These are phyloP conservation scores for Euborellia annulipes DNA, from an alignment of 1,140 invertebrate genomes.

Conservation along the genomic window DNA sequence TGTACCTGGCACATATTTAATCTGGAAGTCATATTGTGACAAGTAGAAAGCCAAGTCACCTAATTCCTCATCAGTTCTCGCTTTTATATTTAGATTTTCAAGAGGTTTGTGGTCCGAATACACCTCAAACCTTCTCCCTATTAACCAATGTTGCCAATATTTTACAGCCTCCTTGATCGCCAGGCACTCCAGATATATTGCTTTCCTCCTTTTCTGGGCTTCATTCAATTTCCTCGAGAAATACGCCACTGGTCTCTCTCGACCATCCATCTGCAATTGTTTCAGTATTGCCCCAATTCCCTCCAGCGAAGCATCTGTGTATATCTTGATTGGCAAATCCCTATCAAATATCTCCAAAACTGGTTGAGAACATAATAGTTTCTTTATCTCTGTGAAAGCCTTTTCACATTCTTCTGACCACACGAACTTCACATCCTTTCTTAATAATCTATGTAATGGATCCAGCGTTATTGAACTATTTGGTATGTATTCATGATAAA, in stretches of 20 bases:
- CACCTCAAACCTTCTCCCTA: conserved; percentile 13
- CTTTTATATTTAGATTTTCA: conserved; percentile 10
- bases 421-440: conserved; percentile 24
- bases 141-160: conserved; percentile 26
- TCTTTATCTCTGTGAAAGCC: conserved; percentile 22
- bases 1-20: conserved; percentile 17
- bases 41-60: too few species aligned
- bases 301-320: conserved; percentile 21
- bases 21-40: conserved; percentile 10
- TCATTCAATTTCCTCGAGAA: conserved; percentile 23
- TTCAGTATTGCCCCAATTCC: conserved; percentile 25
- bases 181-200: conserved; percentile 22
- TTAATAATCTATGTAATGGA: conserved; percentile 30
- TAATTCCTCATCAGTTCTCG: too few species aligned
- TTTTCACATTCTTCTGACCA: conserved; percentile 25
- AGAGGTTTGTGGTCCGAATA: conserved; percentile 12
- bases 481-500: conserved; percentile 11
- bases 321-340: conserved; percentile 21
- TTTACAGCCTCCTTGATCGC: conserved; percentile 13
- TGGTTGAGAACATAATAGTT: conserved; percentile 21
- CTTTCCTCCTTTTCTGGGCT: conserved; percentile 22
- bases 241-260: conserved; percentile 20
- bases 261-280: conserved; percentile 19
- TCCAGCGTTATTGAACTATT: conserved; percentile 26
- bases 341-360: conserved; percentile 24